Evolutionary conservation across 37 sponge, comb jelly and placozoan genomes (phyloP).

Genomic region (Bolinopsis microptera): DNA sequence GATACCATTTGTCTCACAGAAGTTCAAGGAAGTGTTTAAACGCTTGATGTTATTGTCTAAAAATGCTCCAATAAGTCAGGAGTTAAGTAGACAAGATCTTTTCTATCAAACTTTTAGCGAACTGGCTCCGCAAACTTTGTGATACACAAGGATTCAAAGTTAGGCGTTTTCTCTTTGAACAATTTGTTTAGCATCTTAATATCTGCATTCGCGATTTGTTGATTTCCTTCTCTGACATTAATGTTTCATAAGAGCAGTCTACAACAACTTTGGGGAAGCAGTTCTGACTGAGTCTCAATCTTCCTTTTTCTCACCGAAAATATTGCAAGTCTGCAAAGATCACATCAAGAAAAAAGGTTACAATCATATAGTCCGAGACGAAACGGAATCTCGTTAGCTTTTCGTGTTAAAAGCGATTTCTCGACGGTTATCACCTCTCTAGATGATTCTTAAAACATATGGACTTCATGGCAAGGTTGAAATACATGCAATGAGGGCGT

Average conservation of each 20-base stretch:
- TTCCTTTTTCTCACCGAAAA: background rate
- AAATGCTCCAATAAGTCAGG: slow-evolving; percentile 1
- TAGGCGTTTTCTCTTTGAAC: background rate
- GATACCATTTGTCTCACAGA: background rate
- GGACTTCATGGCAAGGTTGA: no score
- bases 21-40: background rate
- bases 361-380: no score
- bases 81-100: background rate
- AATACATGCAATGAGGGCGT: no score
- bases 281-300: background rate
- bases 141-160: background rate
- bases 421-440: no score
- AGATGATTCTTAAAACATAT: no score
- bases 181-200: background rate
- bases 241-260: background rate
- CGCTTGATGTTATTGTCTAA: background rate
- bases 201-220: slow-evolving; percentile 5
- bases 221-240: slow-evolving; percentile 1
- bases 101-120: background rate
- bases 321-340: no score
- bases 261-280: background rate
- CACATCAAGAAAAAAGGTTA: no score
- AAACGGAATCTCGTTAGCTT: no score
- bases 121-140: background rate
- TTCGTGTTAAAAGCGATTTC: no score